These are phyloP conservation scores for Grammomys surdaster DNA, from an alignment of 2,113 vertebrate genomes.

Conservation along the genomic window DNA sequence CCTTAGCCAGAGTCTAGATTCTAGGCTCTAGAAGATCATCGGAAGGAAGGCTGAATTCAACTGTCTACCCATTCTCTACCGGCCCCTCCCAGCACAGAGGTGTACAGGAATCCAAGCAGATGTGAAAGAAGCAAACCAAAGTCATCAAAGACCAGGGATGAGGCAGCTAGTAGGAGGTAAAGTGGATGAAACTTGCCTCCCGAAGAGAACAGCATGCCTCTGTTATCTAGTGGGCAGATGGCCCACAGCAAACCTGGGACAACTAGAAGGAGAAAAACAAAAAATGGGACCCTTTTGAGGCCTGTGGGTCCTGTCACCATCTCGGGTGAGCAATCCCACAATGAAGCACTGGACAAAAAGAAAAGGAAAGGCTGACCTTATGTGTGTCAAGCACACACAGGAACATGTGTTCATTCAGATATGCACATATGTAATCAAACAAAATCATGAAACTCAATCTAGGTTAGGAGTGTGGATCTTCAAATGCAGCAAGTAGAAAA, in stretches of 20 bases:
- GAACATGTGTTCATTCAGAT: too few relatives aligned
- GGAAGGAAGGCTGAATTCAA: slow-evolving; percentile 53
- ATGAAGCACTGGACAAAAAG: slow-evolving; percentile 79
- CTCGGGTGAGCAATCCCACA: slow-evolving; percentile 87
- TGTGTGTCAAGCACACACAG: too few relatives aligned
- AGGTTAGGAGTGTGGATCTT: slow-evolving; percentile 61
- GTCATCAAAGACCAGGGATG: slow-evolving; percentile 80
- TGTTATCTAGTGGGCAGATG: slow-evolving; percentile 87
- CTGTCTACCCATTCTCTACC: background rate
- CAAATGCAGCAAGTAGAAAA: slow-evolving; percentile 57
- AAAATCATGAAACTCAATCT: slow-evolving; percentile 47
- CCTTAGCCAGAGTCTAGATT: slow-evolving; percentile 8
- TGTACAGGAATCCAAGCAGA: slow-evolving; percentile 81
- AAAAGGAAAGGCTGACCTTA: slow-evolving; percentile 33
- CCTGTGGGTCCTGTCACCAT: slow-evolving; percentile 85
- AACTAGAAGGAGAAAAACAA: slow-evolving; percentile 84
- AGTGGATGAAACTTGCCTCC: slow-evolving; percentile 81
- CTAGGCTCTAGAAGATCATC: background rate
- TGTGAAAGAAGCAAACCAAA: slow-evolving; percentile 86
- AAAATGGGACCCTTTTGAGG: slow-evolving; percentile 47
- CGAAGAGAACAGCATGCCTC: slow-evolving; percentile 81
- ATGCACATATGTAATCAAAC: fast-evolving
- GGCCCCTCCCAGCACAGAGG: slow-evolving; percentile 39
- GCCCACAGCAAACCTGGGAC: slow-evolving; percentile 89
- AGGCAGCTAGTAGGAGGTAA: slow-evolving; percentile 82